Base-by-base conservation (phyloP, 2,797 vertebrate species). In the Semaprochilodus insignis region DNA sequence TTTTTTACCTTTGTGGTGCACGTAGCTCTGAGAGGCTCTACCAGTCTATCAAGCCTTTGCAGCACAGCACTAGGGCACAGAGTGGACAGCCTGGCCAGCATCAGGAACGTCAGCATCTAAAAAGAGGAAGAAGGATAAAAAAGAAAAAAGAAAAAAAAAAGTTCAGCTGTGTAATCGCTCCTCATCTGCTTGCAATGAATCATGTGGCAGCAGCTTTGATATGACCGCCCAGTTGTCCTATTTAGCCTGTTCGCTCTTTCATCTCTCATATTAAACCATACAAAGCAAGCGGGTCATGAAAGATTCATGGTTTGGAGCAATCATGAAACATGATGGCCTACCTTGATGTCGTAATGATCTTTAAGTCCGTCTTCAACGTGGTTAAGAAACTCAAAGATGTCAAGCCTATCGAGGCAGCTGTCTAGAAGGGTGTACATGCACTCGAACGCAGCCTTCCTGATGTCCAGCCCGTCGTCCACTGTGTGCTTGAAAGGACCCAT, bases 291-390 rank as follows among this genome's bases (percentile, higher is more conserved):
- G 2, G 36, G 21, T 80, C 65, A 81, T 78, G 51, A 72, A 78
- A 78, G 40, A 78, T 81, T 80, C 27, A 79, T 44, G n/a, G 1
- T 15, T 54, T 11, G 3, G 21, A 52, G 52, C 40, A 4, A 15
- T 75, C 59, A 65, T 55, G 21, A 77, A 48, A 16, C 62, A 25
- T 19, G 74, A 72, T 48, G 51, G 16, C 88, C 91, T 91, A 96
- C 96, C 96, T 97, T 97, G 90, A 97, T 97, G 91, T 97, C 96
- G 90, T 97, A 97, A 92, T 97, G 96, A 91, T 97, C 96, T 92
- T 97, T 97, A 81, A 97, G 93, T 82, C 96, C 96, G 91, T 97
- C 96, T 93, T 97, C 96, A 88, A 97, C 96, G 55, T 97, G 96
- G 91, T 97, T 97, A 88, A 97, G 90, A 91, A 97, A 97, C 91